Evolutionary conservation across 2,113 vertebrate species (phyloP).

Genomic region (Dascyllus trimaculatus): DNA sequence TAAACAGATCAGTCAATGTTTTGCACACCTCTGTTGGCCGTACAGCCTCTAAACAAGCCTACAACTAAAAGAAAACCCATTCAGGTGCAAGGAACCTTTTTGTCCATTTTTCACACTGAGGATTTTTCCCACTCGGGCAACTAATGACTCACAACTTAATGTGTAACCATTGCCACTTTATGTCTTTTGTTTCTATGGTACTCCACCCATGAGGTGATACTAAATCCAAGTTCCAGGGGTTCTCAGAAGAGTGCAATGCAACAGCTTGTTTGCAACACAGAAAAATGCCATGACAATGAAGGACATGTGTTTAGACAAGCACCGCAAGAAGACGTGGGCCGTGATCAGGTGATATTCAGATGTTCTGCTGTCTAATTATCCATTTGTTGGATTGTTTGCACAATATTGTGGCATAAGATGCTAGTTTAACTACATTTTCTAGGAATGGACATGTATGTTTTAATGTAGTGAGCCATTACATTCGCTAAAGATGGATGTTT

Average conservation of each 20-base stretch:
- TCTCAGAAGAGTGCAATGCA: background rate
- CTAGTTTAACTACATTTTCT: too few relatives aligned
- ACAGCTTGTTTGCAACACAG: background rate
- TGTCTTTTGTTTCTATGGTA: background rate
- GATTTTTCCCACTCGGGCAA: background rate
- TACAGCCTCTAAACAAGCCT: background rate
- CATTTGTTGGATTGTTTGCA: background rate
- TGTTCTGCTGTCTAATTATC: background rate
- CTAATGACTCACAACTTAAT: background rate
- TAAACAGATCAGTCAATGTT: background rate
- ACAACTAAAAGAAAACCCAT: background rate
- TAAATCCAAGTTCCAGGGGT: conserved; percentile 5
- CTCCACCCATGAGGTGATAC: conserved; percentile 5
- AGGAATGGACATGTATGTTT: too few relatives aligned
- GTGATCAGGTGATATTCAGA: background rate
- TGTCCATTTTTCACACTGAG: too few relatives aligned
- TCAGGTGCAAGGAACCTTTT: too few relatives aligned
- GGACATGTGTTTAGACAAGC: background rate
- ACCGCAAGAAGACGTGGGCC: background rate
- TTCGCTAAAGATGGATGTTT: background rate
- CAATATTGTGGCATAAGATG: background rate
- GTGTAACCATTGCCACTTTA: background rate
- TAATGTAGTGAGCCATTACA: too few relatives aligned
- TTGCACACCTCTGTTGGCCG: background rate
- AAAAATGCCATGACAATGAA: background rate